phyloP scores from a whole-genome alignment of 2,113 vertebrate species.

The Lutjanus erythropterus region DNA sequence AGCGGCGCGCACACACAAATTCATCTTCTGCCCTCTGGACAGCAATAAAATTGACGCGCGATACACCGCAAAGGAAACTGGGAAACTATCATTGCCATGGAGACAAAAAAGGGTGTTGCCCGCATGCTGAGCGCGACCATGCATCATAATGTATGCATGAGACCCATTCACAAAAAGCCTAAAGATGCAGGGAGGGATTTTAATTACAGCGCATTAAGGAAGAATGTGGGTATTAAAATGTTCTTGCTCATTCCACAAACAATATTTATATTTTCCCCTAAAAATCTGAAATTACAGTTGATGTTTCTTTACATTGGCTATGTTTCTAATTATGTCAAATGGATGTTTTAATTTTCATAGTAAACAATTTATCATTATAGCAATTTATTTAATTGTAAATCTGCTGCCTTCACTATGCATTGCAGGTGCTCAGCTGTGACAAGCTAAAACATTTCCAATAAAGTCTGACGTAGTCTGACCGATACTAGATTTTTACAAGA shows the following conservation, averaged over 20 bases:
- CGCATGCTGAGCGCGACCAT: conserved; percentile 7
- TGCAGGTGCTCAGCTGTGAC: too few relatives aligned
- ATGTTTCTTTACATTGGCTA: not conserved
- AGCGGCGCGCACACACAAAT: conserved; percentile 2
- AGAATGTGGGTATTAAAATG: too few relatives aligned
- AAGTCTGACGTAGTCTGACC: not conserved
- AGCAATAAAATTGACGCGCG: conserved; percentile 61
- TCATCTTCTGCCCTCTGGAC: conserved; percentile 28
- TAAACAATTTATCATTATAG: not conserved
- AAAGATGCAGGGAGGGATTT: not conserved
- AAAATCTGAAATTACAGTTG: not conserved
- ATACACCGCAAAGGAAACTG: conserved; percentile 62
- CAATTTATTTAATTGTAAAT: not conserved
- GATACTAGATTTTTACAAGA: not conserved
- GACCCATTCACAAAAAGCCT: conserved; percentile 36
- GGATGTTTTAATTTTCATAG: not conserved
- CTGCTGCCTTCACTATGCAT: not conserved
- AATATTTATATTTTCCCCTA: not conserved
- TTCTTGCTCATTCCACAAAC: not conserved
- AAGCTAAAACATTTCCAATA: not conserved
- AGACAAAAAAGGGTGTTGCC: conserved; percentile 76
- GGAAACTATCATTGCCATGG: conserved; percentile 77
- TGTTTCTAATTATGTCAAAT: not conserved
- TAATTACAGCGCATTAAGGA: too few relatives aligned
- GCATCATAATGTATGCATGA: conserved; percentile 18